These are phyloP conservation scores for Trissoscelio sp. DNA, from an alignment of 2,888 invertebrate genomes.

Conservation along the genomic window DNA sequence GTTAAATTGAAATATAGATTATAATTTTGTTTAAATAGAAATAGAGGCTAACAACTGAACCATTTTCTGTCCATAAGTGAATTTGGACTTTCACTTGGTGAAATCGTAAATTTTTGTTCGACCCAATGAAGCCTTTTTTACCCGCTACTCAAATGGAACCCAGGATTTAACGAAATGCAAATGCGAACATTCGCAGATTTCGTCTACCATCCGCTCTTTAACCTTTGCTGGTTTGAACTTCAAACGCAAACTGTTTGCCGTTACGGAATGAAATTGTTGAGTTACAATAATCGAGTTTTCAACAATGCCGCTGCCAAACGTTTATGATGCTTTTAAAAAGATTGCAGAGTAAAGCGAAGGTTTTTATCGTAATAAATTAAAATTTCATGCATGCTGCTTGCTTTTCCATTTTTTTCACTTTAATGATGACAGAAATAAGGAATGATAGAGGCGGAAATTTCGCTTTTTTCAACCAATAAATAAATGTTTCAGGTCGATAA, in stretches of 20 bases:
- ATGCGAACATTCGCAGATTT: slow-evolving; percentile 42
- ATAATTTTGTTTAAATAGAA: too few relatives aligned
- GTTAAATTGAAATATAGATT: too few relatives aligned
- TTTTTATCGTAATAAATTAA: slow-evolving; percentile 33
- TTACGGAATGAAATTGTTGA: slow-evolving; percentile 58
- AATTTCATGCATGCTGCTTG: slow-evolving; percentile 23
- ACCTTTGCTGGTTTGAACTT: slow-evolving; percentile 36
- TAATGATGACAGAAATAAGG: too few relatives aligned
- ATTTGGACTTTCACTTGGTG: not conserved
- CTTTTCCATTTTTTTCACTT: not conserved
- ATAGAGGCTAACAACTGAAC: not conserved
- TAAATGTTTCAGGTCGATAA: too few relatives aligned
- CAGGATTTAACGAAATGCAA: slow-evolving; percentile 45
- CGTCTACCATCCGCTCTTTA: slow-evolving; percentile 38
- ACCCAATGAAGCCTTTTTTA: slow-evolving; percentile 16
- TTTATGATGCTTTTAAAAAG: slow-evolving; percentile 50
- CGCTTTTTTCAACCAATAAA: too few relatives aligned
- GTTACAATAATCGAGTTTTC: slow-evolving; percentile 59
- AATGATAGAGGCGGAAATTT: too few relatives aligned
- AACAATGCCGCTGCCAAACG: slow-evolving; percentile 38
- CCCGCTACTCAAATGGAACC: not conserved
- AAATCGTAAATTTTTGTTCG: slow-evolving; percentile 20
- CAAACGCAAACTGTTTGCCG: slow-evolving; percentile 59
- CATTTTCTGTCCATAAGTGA: not conserved
- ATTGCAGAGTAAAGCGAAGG: slow-evolving; percentile 28